Evolutionary conservation across 2,888 invertebrate genomes (phyloP), one percentile per base, ranked within the genome.

Genomic region (Tinea semifulvella): DNA sequence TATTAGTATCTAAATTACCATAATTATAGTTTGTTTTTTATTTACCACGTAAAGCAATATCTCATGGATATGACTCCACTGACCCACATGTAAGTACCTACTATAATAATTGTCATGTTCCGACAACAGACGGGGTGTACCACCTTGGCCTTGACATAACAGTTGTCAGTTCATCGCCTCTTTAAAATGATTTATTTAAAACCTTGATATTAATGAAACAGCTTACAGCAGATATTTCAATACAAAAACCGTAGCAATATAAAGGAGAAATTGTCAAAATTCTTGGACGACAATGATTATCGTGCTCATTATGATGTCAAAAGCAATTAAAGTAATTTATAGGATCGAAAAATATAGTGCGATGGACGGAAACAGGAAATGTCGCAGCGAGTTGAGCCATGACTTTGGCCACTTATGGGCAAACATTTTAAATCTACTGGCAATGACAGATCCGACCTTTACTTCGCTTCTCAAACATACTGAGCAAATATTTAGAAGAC

Each of bases 371-470:
- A 40, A 40, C 40, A 40, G 40, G 20, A 40, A 40, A 22, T 40
- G 22, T 14, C 22, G 14, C n/a, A 13, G 22, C 13, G 2, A 19
- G n/a, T 5, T 3, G 17, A 40, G 40, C 40, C 40, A 11, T 40
- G 40, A 40, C 40, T 40, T 40, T 40, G 40, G 40, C 40, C 20
- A 40, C 40, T 22, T 40, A 14, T 22, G 40, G 18, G 22, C 53
- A 57, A 60, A 58, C 60, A 65, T 63, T 67, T 53, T 22, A 22
- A 40, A 60, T 56, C 56, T 48, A 60, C 61, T 58, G 61, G 57
- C 63, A 63, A 63, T 64, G 63, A 60, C 43, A 58, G 52, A 57
- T 52, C 53, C 56, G 68, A 71, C 69, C 73, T 74, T 72, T 68
- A 60, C 53, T 52, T 56, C 49, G 54, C 51, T 56, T 53, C 52